A percentile compares a stretch with the other conserved stretches of the same genome.
phyloP scores from a whole-genome alignment of 2,888 invertebrate species.

The Artemia sinica region DNA sequence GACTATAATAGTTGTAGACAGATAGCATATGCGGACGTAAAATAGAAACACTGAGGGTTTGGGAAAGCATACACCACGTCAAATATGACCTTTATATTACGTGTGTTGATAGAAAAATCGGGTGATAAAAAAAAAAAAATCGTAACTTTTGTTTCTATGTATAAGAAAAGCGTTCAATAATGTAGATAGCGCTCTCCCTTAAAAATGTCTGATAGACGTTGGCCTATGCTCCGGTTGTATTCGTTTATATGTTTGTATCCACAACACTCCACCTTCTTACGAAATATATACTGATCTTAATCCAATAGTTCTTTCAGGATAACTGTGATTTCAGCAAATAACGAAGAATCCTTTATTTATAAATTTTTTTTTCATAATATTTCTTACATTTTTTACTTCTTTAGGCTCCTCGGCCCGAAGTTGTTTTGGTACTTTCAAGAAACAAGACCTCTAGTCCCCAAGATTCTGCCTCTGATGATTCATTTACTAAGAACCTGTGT shows the following conservation, averaged over 20 bases:
- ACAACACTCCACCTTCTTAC: not conserved
- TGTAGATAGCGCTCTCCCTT: too few species aligned
- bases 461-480: conserved; percentile 23
- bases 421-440: conserved; percentile 55
- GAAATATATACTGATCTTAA: not conserved
- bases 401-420: conserved; percentile 58
- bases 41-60: too few species aligned
- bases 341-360: not conserved
- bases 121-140: too few species aligned
- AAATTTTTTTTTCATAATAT: not conserved
- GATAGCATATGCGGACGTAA: too few species aligned
- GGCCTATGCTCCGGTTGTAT: not conserved
- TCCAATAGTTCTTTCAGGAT: not conserved
- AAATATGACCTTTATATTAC: too few species aligned
- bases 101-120: too few species aligned
- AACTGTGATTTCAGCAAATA: not conserved
- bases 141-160: too few species aligned
- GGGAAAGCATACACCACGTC: too few species aligned
- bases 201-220: too few species aligned
- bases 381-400: conserved; percentile 20
- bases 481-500: conserved; percentile 12
- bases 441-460: conserved; percentile 30
- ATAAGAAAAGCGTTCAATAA: too few species aligned
- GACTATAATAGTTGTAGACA: too few species aligned
- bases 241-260: conserved; percentile 14